phyloP scores from a whole-genome alignment of 2,113 vertebrate genomes.

The Anser cygnoides region DNA sequence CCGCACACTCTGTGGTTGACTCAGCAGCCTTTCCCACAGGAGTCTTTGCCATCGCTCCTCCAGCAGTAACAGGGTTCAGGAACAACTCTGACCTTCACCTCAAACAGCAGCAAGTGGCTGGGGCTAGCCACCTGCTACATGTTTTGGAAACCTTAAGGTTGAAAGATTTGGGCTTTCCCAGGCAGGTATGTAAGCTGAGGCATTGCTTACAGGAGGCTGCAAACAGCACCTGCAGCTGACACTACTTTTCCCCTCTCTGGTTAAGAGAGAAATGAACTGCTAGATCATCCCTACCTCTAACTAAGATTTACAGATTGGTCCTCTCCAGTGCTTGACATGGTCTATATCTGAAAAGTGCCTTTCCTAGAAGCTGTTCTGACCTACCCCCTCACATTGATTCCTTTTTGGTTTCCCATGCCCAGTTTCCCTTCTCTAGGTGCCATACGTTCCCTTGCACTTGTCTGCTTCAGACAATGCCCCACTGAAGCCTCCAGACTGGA shows the following conservation, averaged over 20 bases:
- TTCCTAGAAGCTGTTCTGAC: not conserved
- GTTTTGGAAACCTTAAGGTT: constrained; percentile 22
- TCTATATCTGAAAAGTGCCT: not conserved
- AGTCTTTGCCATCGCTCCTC: not conserved
- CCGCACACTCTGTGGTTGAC: not conserved
- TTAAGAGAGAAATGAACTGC: not conserved
- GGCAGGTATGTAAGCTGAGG: not conserved
- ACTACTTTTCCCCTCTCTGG: not conserved
- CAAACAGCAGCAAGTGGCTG: not conserved
- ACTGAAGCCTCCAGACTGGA: not conserved
- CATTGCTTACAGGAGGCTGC: not conserved
- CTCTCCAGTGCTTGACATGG: not conserved
- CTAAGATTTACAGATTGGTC: not conserved
- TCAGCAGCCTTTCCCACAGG: constrained; percentile 65
- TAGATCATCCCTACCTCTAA: not conserved
- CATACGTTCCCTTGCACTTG: fast-evolving
- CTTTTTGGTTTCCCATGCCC: not conserved
- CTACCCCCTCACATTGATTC: not conserved
- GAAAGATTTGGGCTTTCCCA: constrained; percentile 36
- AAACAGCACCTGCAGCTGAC: not conserved
- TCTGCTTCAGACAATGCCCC: not conserved
- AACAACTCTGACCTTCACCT: constrained; percentile 41
- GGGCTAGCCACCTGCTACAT: not conserved
- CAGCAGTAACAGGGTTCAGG: not conserved
- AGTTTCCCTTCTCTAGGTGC: not conserved